Percentiles rank a stretch among this genome's conserved stretches.
Conservation (phyloP, 2,113 vertebrate species). For the Bolborhynchus lineola region DNA sequence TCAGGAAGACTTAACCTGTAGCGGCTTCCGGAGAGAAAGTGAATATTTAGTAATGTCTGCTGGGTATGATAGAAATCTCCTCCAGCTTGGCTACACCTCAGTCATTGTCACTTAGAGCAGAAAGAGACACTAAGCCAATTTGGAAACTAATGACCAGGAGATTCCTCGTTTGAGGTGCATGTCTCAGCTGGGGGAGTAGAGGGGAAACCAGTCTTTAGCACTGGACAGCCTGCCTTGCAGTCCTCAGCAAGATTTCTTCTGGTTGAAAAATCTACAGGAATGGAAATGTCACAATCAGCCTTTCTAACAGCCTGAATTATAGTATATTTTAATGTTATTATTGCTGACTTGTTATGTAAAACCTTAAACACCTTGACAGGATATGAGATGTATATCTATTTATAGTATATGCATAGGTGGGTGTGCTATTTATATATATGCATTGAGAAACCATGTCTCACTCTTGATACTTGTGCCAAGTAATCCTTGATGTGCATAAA, state of each 20-base stretch:
- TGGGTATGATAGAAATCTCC: background rate
- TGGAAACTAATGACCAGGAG: background rate
- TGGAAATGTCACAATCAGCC: background rate
- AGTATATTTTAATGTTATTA: background rate
- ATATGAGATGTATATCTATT: background rate
- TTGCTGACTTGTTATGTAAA: background rate
- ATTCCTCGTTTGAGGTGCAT: background rate
- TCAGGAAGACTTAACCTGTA: background rate
- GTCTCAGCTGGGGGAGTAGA: background rate
- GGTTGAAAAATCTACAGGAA: background rate
- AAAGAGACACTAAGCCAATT: background rate
- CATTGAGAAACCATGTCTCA: background rate
- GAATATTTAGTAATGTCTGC: background rate
- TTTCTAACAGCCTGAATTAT: background rate
- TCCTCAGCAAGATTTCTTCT: background rate
- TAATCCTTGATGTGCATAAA: background rate
- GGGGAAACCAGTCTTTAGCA: background rate
- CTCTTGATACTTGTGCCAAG: background rate
- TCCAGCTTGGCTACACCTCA: background rate
- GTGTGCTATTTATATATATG: background rate
- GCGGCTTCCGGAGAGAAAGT: background rate
- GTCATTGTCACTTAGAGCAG: background rate
- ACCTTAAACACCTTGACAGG: background rate
- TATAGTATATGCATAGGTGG: background rate
- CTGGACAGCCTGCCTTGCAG: background rate